Percentiles rank a stretch among this genome's conserved stretches.
Evolutionary conservation across 2,888 invertebrate genomes (phyloP).

Genomic region (Metallyticus violacea): DNA sequence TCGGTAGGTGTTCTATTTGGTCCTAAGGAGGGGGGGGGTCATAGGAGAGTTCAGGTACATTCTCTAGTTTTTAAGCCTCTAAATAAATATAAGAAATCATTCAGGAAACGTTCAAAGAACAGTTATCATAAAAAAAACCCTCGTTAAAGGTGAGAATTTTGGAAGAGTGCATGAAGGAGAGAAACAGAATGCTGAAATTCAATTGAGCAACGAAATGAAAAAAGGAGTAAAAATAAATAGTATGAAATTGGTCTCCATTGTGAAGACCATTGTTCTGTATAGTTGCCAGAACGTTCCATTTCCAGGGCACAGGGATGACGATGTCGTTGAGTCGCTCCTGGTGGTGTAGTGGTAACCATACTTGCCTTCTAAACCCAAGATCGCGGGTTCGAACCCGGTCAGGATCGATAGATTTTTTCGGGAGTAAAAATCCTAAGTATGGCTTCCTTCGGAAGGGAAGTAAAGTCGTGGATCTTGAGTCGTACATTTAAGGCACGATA

Average conservation of each 20-base stretch:
- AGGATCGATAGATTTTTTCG: too few species aligned
- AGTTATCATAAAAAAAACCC: background rate
- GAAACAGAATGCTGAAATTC: background rate
- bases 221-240: background rate
- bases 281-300: too few species aligned
- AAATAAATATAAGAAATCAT: background rate
- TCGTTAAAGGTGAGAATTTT: background rate
- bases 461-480: too few species aligned
- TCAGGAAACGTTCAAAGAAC: background rate
- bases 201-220: background rate
- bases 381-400: too few species aligned
- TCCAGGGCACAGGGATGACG: too few species aligned
- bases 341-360: too few species aligned
- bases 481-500: too few species aligned
- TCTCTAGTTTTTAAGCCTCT: background rate
- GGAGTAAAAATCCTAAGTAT: too few species aligned
- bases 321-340: background rate
- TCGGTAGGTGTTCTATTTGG: background rate
- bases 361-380: too few species aligned
- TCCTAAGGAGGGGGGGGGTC: background rate
- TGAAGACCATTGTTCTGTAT: background rate
- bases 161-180: too few species aligned
- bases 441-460: too few species aligned
- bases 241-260: background rate
- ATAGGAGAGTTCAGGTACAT: background rate